phyloP scores from a whole-genome alignment of 1,140 invertebrate species.

The Kradibia gibbosae region DNA sequence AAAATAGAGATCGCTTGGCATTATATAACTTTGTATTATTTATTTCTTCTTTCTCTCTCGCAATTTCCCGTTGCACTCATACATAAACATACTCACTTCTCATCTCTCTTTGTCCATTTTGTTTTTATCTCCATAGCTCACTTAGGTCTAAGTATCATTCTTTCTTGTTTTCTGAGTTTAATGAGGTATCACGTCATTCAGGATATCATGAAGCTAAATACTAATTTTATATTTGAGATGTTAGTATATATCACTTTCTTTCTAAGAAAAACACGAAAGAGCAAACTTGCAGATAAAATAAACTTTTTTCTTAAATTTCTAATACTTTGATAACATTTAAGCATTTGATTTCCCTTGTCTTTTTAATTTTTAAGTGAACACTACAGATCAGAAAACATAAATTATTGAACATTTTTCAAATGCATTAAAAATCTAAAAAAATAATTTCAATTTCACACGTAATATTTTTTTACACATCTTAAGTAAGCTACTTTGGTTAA shows the following conservation, averaged over 20 bases:
- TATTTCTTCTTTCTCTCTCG: slow-evolving; percentile 36
- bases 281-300: slow-evolving; percentile 23
- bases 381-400: slow-evolving; percentile 22
- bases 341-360: slow-evolving; percentile 19
- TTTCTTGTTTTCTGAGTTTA: slow-evolving; percentile 37
- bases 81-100: slow-evolving; percentile 35
- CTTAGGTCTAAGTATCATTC: slow-evolving; percentile 30
- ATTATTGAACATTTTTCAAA: slow-evolving; percentile 35
- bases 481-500: slow-evolving; percentile 49
- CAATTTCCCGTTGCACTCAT: slow-evolving; percentile 36
- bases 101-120: slow-evolving; percentile 23
- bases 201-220: slow-evolving; percentile 46
- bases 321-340: slow-evolving; percentile 29
- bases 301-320: slow-evolving; percentile 31
- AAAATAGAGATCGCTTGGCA: slow-evolving; percentile 53
- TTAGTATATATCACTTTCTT: slow-evolving; percentile 47
- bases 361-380: slow-evolving; percentile 27
- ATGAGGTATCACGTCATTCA: slow-evolving; percentile 47
- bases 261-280: slow-evolving; percentile 30
- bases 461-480: slow-evolving; percentile 32
- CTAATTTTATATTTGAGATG: slow-evolving; percentile 33
- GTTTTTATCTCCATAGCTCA: slow-evolving; percentile 17
- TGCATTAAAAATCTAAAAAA: slow-evolving; percentile 44
- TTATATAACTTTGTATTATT: slow-evolving; percentile 50
- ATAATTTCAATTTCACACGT: slow-evolving; percentile 43